Percentiles rank a stretch among this genome's conserved stretches.
These are phyloP conservation scores for Suncus etruscus DNA, from an alignment of 2,113 vertebrate species.

Conservation along the genomic window DNA sequence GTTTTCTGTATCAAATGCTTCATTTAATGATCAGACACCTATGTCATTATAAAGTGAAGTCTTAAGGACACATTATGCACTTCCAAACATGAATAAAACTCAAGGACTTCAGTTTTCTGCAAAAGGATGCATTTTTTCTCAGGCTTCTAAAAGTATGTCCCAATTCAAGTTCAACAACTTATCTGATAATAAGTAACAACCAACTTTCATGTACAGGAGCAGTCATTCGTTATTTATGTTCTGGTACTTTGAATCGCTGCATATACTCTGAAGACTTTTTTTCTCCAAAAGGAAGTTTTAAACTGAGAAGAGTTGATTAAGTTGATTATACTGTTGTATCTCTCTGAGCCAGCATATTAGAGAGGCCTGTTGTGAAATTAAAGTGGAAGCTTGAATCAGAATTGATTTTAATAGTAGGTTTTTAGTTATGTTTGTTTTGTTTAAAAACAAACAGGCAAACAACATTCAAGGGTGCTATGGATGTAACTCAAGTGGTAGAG, in stretches of 20 bases:
- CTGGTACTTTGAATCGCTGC: constrained; percentile 46
- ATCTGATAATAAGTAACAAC: constrained; percentile 33
- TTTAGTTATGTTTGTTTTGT: background rate
- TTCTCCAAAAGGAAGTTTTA: constrained; percentile 7
- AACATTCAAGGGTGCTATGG: too few relatives aligned
- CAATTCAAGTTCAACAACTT: constrained; percentile 26
- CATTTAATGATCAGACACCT: constrained; percentile 50
- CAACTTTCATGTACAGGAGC: constrained; percentile 28
- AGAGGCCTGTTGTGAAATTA: constrained; percentile 21
- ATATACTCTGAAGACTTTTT: background rate
- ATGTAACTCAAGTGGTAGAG: too few relatives aligned
- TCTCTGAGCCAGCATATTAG: background rate
- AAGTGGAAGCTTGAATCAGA: background rate
- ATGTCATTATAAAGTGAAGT: constrained; percentile 57
- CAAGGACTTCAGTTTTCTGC: constrained; percentile 44
- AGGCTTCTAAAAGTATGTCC: constrained; percentile 37
- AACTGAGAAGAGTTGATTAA: constrained; percentile 30
- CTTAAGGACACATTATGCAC: constrained; percentile 1
- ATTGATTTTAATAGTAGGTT: constrained; percentile 52
- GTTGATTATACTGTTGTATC: background rate
- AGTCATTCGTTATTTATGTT: constrained; percentile 34
- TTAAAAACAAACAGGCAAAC: background rate
- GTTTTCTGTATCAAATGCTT: constrained; percentile 70
- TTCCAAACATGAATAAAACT: constrained; percentile 57
- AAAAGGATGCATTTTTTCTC: constrained; percentile 27